phyloP scores from a whole-genome alignment of 2,113 vertebrate genomes.

The Gopherus flavomarginatus region DNA sequence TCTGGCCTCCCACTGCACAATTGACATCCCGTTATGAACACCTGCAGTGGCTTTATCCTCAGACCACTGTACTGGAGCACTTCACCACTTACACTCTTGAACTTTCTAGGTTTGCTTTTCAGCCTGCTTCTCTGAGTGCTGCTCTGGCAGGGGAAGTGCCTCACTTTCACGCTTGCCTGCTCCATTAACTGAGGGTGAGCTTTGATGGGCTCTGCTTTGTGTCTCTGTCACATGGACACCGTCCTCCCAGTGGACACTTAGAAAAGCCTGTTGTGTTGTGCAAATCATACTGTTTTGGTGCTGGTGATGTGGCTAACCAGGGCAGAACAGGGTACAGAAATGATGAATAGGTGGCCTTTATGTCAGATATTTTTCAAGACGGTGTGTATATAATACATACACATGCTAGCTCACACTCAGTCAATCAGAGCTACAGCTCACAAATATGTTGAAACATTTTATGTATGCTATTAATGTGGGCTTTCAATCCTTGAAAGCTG shows the following conservation, averaged over 20 bases:
- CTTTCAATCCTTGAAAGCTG: background rate
- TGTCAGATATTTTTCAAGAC: background rate
- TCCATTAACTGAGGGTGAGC: background rate
- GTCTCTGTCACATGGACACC: background rate
- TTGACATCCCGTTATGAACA: accelerated
- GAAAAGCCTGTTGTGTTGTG: background rate
- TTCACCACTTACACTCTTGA: accelerated
- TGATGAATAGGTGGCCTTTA: background rate
- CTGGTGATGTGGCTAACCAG: background rate
- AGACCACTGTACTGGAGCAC: accelerated
- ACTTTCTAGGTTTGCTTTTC: background rate
- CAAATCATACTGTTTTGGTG: background rate
- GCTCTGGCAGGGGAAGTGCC: background rate
- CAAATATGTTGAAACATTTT: background rate
- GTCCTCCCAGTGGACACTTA: background rate
- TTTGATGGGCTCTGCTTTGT: background rate
- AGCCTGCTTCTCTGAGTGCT: background rate
- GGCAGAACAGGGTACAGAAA: background rate
- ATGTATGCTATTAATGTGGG: background rate
- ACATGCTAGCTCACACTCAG: background rate
- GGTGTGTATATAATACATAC: background rate
- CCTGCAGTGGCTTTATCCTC: accelerated
- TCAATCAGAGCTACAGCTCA: background rate
- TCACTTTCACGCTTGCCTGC: background rate
- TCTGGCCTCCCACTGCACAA: background rate